Percentiles rank a stretch among this genome's conserved stretches.
Conservation (phyloP, 2,797 vertebrate genomes). For the Cyprinodon diabolis region DNA sequence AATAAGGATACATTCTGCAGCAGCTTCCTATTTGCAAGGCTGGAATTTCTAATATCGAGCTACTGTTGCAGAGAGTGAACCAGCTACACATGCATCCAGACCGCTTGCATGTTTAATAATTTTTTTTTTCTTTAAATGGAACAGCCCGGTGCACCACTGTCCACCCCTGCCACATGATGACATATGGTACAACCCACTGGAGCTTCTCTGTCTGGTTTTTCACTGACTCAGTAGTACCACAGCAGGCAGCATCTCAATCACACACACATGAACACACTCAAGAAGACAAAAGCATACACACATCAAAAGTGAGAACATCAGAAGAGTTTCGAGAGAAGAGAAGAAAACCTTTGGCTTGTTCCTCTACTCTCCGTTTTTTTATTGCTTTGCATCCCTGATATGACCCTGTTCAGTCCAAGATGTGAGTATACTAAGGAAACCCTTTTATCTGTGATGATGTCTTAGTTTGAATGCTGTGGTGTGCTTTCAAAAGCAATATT, state of each 20-base stretch:
- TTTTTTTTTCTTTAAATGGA: slow-evolving; percentile 35
- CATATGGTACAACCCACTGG: slow-evolving; percentile 76
- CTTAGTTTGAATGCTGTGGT: slow-evolving; percentile 39
- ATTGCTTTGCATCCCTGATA: slow-evolving; percentile 71
- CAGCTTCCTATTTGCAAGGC: slow-evolving; percentile 48
- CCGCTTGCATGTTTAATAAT: slow-evolving; percentile 33
- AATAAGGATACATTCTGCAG: slow-evolving; percentile 7
- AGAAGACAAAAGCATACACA: slow-evolving; percentile 16
- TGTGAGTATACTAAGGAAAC: slow-evolving; percentile 73
- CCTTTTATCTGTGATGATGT: slow-evolving; percentile 21
- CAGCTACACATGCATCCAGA: slow-evolving; percentile 60
- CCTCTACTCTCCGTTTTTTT: slow-evolving; percentile 40
- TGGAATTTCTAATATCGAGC: slow-evolving; percentile 57
- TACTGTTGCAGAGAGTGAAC: slow-evolving; percentile 70
- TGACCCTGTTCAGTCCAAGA: slow-evolving; percentile 84
- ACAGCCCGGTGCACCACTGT: slow-evolving; percentile 39
- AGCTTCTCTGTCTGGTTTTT: slow-evolving; percentile 74
- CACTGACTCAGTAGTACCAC: slow-evolving; percentile 78
- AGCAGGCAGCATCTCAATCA: slow-evolving; percentile 54
- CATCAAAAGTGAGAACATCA: slow-evolving; percentile 49
- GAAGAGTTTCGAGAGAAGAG: slow-evolving; percentile 43
- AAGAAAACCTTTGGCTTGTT: slow-evolving; percentile 31
- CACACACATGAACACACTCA: slow-evolving; percentile 5
- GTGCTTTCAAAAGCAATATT: slow-evolving; percentile 25
- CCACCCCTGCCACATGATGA: slow-evolving; percentile 55